Conservation (phyloP, 2,888 invertebrate species). For the Fabriciana adippe region DNA sequence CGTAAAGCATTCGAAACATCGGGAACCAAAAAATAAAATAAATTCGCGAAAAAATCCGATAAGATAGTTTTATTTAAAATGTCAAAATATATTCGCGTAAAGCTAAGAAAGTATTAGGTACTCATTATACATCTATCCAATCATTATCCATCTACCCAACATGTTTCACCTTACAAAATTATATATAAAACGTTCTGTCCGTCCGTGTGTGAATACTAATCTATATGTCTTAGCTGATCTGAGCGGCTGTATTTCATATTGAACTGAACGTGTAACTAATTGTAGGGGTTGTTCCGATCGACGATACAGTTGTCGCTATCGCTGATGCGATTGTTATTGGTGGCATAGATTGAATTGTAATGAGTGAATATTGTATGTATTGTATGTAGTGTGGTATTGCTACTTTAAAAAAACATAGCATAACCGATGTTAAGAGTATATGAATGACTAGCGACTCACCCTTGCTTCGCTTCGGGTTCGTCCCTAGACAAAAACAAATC, state of each 20-base stretch:
- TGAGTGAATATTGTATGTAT: not conserved
- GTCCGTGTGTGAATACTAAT: conserved; percentile 60
- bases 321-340: conserved; percentile 47
- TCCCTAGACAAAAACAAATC: too few relatives aligned
- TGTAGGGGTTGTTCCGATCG: conserved; percentile 58
- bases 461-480: too few relatives aligned
- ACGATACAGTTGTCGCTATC: conserved; percentile 66
- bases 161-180: not conserved
- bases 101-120: too few relatives aligned
- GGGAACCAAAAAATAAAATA: too few relatives aligned
- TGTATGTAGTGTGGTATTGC: not conserved
- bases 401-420: not conserved
- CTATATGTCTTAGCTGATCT: conserved; percentile 76
- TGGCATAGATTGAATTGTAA: conserved; percentile 24
- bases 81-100: too few relatives aligned
- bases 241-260: conserved; percentile 74
- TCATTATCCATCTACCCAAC: too few relatives aligned
- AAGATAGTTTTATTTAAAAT: too few relatives aligned
- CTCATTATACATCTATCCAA: too few relatives aligned
- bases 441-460: too few relatives aligned
- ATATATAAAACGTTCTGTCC: not conserved
- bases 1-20: too few relatives aligned
- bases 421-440: too few relatives aligned
- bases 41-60: too few relatives aligned
- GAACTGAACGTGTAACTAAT: conserved; percentile 69